Percentiles rank a stretch among this genome's conserved stretches.
These are phyloP conservation scores for Pseudochaenichthys georgianus DNA, from an alignment of 2,797 vertebrate species.

Conservation along the genomic window DNA sequence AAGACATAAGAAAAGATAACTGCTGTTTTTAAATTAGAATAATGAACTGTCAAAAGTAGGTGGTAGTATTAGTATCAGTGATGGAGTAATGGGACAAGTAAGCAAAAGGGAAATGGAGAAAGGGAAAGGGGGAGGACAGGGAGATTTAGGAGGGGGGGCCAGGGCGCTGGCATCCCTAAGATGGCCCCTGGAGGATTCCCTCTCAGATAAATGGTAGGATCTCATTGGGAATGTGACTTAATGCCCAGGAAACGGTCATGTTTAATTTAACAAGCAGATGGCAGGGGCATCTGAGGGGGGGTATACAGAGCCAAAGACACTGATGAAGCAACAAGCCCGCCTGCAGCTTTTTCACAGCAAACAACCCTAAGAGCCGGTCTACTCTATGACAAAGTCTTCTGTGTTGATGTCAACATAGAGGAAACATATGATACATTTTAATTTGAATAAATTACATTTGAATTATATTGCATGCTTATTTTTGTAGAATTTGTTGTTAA, in stretches of 20 bases:
- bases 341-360: constrained; percentile 71
- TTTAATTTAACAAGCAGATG: constrained; percentile 90
- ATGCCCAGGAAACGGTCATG: constrained; percentile 87
- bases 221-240: constrained; percentile 84
- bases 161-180: constrained; percentile 77
- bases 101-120: constrained; percentile 38
- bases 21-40: constrained; percentile 29
- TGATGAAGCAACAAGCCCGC: constrained; percentile 77
- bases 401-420: constrained; percentile 63
- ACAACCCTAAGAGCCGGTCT: constrained; percentile 41
- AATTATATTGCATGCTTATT: not conserved
- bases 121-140: constrained; percentile 45
- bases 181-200: constrained; percentile 74
- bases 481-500: not conserved
- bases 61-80: constrained; percentile 35
- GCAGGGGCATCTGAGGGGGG: constrained; percentile 74
- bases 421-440: constrained; percentile 12
- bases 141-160: constrained; percentile 46
- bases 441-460: not conserved
- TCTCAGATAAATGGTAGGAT: constrained; percentile 82
- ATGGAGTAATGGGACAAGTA: constrained; percentile 40
- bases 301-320: constrained; percentile 60
- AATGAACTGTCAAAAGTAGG: constrained; percentile 27
- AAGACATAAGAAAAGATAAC: constrained; percentile 27
- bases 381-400: constrained; percentile 35